Evolutionary conservation across 2,797 vertebrate species (phyloP).

Genomic region (Liasis olivaceus): DNA sequence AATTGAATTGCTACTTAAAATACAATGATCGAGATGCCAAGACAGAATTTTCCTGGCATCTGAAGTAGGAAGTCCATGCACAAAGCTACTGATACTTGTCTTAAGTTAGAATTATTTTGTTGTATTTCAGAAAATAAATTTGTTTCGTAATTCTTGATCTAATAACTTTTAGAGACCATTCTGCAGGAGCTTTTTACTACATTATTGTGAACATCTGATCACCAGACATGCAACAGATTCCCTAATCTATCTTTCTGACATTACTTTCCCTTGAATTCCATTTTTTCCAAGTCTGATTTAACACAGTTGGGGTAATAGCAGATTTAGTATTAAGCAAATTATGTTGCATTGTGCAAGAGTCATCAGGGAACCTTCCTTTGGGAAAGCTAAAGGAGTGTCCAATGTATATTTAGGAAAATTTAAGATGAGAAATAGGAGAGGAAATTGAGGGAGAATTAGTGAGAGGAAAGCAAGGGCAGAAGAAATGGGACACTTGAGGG

Average conservation of each 20-base stretch:
- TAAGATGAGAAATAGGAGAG: neutral
- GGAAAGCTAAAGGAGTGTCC: neutral
- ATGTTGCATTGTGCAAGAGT: neutral
- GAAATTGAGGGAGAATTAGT: neutral
- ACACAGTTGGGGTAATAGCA: neutral
- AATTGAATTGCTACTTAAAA: neutral
- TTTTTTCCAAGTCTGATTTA: neutral
- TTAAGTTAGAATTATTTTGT: slow-evolving; percentile 1
- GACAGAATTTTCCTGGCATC: accelerated
- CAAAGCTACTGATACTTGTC: neutral
- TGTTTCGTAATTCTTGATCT: neutral
- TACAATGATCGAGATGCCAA: neutral
- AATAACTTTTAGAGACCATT: neutral
- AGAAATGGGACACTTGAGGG: neutral
- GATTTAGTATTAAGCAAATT: neutral
- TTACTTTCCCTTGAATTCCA: neutral
- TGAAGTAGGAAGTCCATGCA: neutral
- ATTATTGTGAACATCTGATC: neutral
- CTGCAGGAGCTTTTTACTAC: neutral
- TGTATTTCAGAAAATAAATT: slow-evolving; percentile 47
- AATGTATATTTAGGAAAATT: neutral
- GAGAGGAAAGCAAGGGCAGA: neutral
- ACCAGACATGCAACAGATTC: neutral
- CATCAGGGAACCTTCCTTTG: neutral
- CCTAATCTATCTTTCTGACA: neutral